These are phyloP conservation scores for Formica exsecta DNA, from an alignment of 1,140 invertebrate genomes.

Conservation along the genomic window DNA sequence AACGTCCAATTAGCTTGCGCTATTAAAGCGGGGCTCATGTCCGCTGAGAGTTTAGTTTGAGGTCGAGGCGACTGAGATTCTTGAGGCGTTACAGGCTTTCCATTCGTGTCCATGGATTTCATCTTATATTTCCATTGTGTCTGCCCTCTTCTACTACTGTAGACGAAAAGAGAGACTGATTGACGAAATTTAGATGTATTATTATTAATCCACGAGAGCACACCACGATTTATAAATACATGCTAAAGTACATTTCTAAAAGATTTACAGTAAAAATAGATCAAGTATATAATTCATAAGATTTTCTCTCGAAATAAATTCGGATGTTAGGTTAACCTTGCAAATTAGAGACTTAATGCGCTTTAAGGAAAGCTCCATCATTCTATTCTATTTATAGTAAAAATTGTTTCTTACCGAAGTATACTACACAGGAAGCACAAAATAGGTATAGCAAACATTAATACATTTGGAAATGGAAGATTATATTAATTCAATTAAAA, in stretches of 20 bases:
- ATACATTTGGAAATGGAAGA: slow-evolving; percentile 15
- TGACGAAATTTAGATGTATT: neutral
- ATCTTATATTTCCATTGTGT: slow-evolving; percentile 86
- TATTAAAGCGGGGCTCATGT: slow-evolving; percentile 93
- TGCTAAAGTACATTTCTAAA: neutral
- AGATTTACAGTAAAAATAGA: neutral
- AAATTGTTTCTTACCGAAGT: slow-evolving; percentile 83
- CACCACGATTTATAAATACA: slow-evolving; percentile 10
- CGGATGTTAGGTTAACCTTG: neutral
- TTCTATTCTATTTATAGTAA: slow-evolving; percentile 25
- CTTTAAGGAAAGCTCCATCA: neutral
- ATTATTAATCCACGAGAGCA: neutral
- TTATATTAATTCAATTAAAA: slow-evolving; percentile 33
- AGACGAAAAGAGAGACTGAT: neutral
- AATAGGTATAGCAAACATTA: slow-evolving; percentile 70
- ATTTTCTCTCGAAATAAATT: neutral
- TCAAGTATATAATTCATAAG: neutral
- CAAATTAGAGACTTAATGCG: neutral
- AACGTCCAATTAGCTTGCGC: slow-evolving; percentile 99
- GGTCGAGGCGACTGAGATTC: slow-evolving; percentile 85
- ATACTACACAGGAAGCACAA: slow-evolving; percentile 80
- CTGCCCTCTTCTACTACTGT: slow-evolving; percentile 84
- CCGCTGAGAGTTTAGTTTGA: slow-evolving; percentile 86
- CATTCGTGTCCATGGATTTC: slow-evolving; percentile 84
- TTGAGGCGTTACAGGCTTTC: slow-evolving; percentile 81